Evolutionary conservation across 2,888 invertebrate genomes (phyloP).

Genomic region (Pollenia angustigena): DNA sequence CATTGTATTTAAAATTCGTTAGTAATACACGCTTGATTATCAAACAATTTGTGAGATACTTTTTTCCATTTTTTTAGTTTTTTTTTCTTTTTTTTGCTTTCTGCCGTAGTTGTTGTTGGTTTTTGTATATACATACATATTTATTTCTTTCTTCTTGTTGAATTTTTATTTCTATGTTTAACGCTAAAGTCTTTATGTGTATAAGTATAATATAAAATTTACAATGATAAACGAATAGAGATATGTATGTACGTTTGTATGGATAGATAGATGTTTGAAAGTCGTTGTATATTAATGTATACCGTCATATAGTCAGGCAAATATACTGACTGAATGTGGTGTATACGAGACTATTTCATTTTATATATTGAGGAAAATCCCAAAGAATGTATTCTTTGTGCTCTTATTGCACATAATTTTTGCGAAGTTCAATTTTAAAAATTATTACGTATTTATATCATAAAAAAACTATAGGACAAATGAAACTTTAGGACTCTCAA

Average conservation of each 20-base stretch:
- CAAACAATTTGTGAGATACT: slow-evolving; percentile 64
- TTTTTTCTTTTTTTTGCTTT: slow-evolving; percentile 42
- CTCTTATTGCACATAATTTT: not conserved
- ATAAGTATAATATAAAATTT: not conserved
- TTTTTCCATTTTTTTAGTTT: slow-evolving; percentile 18
- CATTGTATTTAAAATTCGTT: slow-evolving; percentile 66
- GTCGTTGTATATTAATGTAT: slow-evolving; percentile 42
- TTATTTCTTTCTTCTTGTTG: slow-evolving; percentile 48
- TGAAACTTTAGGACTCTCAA: too few species aligned
- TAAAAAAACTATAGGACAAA: too few species aligned
- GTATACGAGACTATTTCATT: slow-evolving; percentile 44
- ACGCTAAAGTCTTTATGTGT: slow-evolving; percentile 34
- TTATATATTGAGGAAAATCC: slow-evolving; percentile 50
- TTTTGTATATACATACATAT: not conserved
- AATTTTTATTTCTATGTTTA: slow-evolving; percentile 59
- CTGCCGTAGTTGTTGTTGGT: slow-evolving; percentile 17
- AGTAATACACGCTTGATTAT: slow-evolving; percentile 71
- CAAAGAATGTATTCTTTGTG: slow-evolving; percentile 54
- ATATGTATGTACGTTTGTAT: slow-evolving; percentile 19
- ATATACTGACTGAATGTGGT: slow-evolving; percentile 30
- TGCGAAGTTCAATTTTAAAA: too few species aligned
- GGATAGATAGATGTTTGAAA: slow-evolving; percentile 33
- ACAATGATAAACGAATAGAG: slow-evolving; percentile 1
- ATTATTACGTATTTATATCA: too few species aligned
- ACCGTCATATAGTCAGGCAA: slow-evolving; percentile 36